Base-by-base conservation (phyloP, 30 jellyfish, hydroid and myxozoan genomes). In the Rhopilema esculentum region DNA sequence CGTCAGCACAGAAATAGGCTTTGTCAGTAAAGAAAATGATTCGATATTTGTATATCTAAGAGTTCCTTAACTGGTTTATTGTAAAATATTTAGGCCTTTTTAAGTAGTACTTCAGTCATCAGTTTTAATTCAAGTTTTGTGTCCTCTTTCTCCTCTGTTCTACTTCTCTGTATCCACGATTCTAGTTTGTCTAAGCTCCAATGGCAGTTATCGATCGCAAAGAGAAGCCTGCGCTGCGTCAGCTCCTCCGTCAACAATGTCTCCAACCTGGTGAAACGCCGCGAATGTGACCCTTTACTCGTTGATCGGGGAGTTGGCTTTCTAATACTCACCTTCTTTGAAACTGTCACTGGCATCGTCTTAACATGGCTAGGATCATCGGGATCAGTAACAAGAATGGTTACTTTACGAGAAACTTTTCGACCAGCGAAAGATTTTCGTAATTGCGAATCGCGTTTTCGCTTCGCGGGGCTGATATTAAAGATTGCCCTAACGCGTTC, bases 401-500 rank as follows among this genome's bases (percentile, higher is more conserved):
- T 40, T 40, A 40, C 57, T 40, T 40, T 40, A 40, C 57, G 57
- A 40, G 57, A 40, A 6, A 12, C 57, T 12, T 40, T 40, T 40
- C 57, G 57, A 40, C 12, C 12, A 2, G 57, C 57, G 6, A 40
- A 6, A 6, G 57, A 40, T 40, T 40, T 40, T 8, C 65, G 64
- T 25, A 24, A 21, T 23, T 30, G 27, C 28, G 65, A 30, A 18
- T 50, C 28, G 19, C 33, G 25, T 12, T 74, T 74, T 23, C 28
- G 53, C 50, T 4, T 65, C 8, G 61, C 61, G 16, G 88, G 88
- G 25, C 32, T 29, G 1, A 78, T 32, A 57, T 78, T 31, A 29
- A 78, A 57, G 23, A 78, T 78, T 0, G 88, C 78, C 24, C 88
- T 27, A 26, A 78, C 19, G 51, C 88, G 76, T 20, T 78, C 79